phyloP scores from a whole-genome alignment of 2,888 invertebrate genomes.

The Fabriciana adippe region DNA sequence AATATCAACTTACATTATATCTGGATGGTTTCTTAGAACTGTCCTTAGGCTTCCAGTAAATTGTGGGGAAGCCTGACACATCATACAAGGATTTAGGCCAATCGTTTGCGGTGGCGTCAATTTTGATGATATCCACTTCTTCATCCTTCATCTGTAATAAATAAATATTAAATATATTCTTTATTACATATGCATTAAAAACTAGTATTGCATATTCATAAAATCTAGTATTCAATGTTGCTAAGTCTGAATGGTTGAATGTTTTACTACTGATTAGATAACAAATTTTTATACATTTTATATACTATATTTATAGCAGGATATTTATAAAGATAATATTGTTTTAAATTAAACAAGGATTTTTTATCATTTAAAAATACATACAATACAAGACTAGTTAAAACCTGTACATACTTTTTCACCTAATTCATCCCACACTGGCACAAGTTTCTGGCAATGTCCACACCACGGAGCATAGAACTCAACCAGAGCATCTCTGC shows the following conservation, averaged over 20 bases:
- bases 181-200: background rate
- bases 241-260: too few relatives aligned
- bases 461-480: slow-evolving; percentile 99
- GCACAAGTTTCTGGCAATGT: slow-evolving; percentile 98
- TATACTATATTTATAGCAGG: too few relatives aligned
- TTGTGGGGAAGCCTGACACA: slow-evolving; percentile 98
- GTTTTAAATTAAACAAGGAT: too few relatives aligned
- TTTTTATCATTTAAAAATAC: too few relatives aligned
- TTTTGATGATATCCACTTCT: slow-evolving; percentile 95
- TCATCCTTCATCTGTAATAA: slow-evolving; percentile 87
- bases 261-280: too few relatives aligned
- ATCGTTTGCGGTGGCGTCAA: slow-evolving; percentile 99
- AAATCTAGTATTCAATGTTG: too few relatives aligned
- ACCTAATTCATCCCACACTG: slow-evolving; percentile 96
- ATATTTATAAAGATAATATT: too few relatives aligned
- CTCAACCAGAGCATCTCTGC: slow-evolving; percentile 96
- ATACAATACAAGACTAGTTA: background rate
- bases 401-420: slow-evolving; percentile 82
- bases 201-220: too few relatives aligned
- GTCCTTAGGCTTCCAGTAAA: slow-evolving; percentile 97
- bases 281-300: too few relatives aligned
- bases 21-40: slow-evolving; percentile 88
- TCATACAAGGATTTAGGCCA: slow-evolving; percentile 92
- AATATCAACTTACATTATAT: slow-evolving; percentile 87
- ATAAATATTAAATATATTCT: background rate